Evolutionary conservation across 1,140 invertebrate genomes (phyloP), one percentile per base, ranked within the genome.

Genomic region (Thalassaphorura encarpata): DNA sequence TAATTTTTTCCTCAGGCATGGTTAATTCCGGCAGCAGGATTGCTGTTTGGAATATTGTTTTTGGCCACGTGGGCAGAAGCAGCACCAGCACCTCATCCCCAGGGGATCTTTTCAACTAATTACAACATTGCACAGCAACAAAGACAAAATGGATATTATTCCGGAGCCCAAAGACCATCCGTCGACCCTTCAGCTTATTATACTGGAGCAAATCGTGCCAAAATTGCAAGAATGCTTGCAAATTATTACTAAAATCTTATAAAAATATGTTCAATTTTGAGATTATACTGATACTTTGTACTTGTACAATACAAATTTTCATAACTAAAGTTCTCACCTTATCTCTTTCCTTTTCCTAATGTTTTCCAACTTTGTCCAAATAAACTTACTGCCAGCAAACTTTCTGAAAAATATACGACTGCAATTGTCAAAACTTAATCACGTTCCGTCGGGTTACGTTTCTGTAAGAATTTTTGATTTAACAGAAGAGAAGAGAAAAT

Each of bases 121-220:
- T 47, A 50, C 2, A 27, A 50, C 16, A 57, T 57, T 41, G 56
- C 49, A 1, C 24, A 27, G 16, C 49, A 52, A 29, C 13, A 23
- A 11, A 39, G 39, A 2, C 11, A 45, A 18, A 24, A 39, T 16
- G 56, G 48, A 16, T 56, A 49, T 23, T 57, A 57, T 39, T 43
- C 23, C 18, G 26, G 46, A 5, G 29, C 19, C 28, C 47, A 50
- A n/a, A 27, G 49, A 16, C 56, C 56, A 26, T 52, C 47, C 13
- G 56, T 57, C 1, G 48, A 57, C 24, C 56, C 56, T 0, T 52
- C 47, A 16, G 56, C 49, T 28, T 57, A 57, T 36, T 57, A 57
- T 41, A 45, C 56, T 15, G 56, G 56, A n/a, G 56, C 56, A 3
- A 57, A 57, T 24, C 18, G 56, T 19, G 56, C 56, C 11, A 57